Conservation (phyloP, 23 tunicate species). For the Ciona savignyi region DNA sequence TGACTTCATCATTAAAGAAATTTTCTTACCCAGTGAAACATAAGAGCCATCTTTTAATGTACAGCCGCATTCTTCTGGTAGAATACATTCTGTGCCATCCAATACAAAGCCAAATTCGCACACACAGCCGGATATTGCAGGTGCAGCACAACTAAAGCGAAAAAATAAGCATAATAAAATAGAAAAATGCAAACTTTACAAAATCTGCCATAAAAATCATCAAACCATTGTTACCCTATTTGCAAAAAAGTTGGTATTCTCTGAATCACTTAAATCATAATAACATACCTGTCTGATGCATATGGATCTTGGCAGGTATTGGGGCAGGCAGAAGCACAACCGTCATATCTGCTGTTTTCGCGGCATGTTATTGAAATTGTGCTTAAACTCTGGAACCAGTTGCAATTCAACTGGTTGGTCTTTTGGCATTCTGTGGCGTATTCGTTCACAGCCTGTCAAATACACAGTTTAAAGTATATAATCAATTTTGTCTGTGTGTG, state of each 20-base stretch:
- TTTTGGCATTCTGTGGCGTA: conserved; percentile 38
- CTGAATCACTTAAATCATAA: too few species aligned
- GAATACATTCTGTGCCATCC: conserved; percentile 32
- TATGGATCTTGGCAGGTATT: conserved; percentile 41
- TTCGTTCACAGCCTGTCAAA: conserved; percentile 16
- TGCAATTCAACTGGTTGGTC: conserved; percentile 4
- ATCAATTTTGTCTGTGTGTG: background rate
- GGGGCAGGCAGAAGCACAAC: conserved; percentile 30
- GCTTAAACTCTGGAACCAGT: conserved; percentile 16
- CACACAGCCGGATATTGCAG: conserved; percentile 6
- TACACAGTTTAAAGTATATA: background rate
- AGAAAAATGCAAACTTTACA: too few species aligned
- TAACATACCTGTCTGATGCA: conserved; percentile 29
- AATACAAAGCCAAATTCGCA: conserved; percentile 23
- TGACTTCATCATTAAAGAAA: too few species aligned
- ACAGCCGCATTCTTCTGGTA: conserved; percentile 38
- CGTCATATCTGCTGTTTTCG: conserved; percentile 25
- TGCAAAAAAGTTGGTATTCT: too few species aligned
- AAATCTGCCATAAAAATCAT: too few species aligned
- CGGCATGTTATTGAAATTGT: conserved; percentile 11
- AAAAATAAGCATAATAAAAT: too few species aligned
- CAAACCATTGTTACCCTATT: too few species aligned
- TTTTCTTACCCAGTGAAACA: conserved; percentile 21
- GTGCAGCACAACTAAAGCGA: background rate
- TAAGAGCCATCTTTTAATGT: conserved; percentile 16